Conservation (phyloP, 2,797 vertebrate species). For the Melanogrammus aeglefinus region DNA sequence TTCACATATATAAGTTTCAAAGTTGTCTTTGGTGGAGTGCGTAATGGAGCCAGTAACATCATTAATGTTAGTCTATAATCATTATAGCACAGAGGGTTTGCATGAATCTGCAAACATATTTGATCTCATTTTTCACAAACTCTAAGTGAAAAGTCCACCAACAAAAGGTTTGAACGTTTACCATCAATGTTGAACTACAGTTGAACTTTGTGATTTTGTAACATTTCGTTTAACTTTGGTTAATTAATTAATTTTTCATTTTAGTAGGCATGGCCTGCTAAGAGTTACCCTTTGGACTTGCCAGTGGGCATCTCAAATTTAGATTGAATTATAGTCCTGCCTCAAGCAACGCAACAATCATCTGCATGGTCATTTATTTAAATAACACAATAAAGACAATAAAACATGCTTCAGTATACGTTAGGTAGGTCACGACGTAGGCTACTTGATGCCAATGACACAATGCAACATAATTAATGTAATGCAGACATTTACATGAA, state of each 20-base stretch:
- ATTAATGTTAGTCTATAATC: background rate
- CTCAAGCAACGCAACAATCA: too few relatives aligned
- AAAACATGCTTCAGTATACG: background rate
- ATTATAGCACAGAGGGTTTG: background rate
- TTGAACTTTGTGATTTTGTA: background rate
- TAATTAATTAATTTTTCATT: too few relatives aligned
- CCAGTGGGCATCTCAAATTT: too few relatives aligned
- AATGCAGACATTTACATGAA: background rate
- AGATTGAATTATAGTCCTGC: too few relatives aligned
- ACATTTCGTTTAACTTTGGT: too few relatives aligned
- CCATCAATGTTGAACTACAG: background rate
- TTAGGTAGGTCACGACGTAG: background rate
- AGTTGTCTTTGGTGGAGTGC: background rate
- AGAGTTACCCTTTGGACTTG: too few relatives aligned
- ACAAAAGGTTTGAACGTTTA: background rate
- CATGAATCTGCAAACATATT: background rate
- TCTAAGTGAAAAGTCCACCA: background rate
- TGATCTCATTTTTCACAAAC: background rate
- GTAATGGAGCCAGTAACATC: background rate
- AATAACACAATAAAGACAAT: background rate
- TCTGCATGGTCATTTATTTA: background rate
- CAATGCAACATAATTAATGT: background rate
- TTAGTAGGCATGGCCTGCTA: too few relatives aligned
- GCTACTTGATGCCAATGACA: background rate
- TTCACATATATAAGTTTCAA: background rate